These are phyloP conservation scores for Piaya cayana DNA, from an alignment of 2,113 vertebrate species.

Conservation along the genomic window DNA sequence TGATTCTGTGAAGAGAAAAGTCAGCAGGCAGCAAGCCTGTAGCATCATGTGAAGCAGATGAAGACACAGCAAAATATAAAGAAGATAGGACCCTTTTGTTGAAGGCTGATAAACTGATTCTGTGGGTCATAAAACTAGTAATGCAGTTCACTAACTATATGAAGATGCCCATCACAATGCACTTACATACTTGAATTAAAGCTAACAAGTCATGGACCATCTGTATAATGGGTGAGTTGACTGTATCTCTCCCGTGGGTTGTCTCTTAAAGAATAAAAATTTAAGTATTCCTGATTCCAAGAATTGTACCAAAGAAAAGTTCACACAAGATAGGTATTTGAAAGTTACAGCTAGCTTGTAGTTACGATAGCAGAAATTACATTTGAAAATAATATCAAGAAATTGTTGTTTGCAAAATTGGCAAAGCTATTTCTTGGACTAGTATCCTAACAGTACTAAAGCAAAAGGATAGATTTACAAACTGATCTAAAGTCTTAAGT, in stretches of 20 bases:
- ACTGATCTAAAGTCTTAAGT: neutral
- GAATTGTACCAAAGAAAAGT: neutral
- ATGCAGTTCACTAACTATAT: neutral
- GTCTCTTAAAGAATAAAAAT: neutral
- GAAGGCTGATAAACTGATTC: neutral
- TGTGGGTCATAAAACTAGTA: neutral
- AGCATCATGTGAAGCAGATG: neutral
- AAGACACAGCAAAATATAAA: neutral
- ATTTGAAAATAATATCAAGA: neutral
- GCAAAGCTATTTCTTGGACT: neutral
- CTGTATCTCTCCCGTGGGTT: neutral
- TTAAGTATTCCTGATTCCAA: neutral
- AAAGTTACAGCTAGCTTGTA: neutral
- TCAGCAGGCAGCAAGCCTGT: neutral
- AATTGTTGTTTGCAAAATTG: neutral
- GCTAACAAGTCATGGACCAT: neutral
- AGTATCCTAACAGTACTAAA: neutral
- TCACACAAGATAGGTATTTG: neutral
- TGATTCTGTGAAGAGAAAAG: neutral
- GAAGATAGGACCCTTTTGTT: neutral
- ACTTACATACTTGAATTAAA: neutral
- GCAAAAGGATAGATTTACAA: neutral
- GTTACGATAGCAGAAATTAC: neutral
- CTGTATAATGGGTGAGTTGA: neutral
- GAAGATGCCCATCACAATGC: neutral